Evolutionary conservation across 2,888 invertebrate genomes (phyloP).

Genomic region (Eupithecia tripunctaria): DNA sequence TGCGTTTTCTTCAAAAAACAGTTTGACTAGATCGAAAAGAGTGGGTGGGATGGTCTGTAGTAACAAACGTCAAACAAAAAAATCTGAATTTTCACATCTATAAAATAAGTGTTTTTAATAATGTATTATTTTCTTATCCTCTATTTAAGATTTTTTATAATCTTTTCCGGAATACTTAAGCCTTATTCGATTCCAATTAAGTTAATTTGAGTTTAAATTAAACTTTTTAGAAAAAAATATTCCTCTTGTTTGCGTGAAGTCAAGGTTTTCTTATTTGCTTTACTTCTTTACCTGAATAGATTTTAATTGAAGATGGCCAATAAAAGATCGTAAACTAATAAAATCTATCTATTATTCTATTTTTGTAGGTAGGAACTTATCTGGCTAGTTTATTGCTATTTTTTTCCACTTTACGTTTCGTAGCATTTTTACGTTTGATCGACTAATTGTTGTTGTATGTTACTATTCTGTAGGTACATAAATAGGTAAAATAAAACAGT

Average conservation of each 20-base stretch:
- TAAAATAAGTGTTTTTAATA: no score
- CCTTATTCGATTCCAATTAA: no score
- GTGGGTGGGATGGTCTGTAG: no score
- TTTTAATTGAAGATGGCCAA: not conserved
- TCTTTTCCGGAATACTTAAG: no score
- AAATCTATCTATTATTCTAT: not conserved
- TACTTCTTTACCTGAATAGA: not conserved
- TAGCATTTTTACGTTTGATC: not conserved
- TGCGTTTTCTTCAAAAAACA: conserved; percentile 6
- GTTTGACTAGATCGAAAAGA: not conserved
- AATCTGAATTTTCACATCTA: no score
- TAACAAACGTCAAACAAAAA: no score
- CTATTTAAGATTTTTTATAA: no score
- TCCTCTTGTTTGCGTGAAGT: not conserved
- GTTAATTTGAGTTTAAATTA: not conserved
- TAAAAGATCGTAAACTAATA: not conserved
- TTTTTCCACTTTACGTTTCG: not conserved
- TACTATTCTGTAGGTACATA: no score
- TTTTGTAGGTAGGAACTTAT: not conserved
- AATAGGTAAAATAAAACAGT: not conserved
- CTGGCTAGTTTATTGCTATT: not conserved
- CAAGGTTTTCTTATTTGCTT: not conserved
- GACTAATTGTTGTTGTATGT: no score
- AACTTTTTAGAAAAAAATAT: not conserved
- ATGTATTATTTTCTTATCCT: no score